phyloP scores from a whole-genome alignment of 2,797 vertebrate species.

The Trachurus trachurus region DNA sequence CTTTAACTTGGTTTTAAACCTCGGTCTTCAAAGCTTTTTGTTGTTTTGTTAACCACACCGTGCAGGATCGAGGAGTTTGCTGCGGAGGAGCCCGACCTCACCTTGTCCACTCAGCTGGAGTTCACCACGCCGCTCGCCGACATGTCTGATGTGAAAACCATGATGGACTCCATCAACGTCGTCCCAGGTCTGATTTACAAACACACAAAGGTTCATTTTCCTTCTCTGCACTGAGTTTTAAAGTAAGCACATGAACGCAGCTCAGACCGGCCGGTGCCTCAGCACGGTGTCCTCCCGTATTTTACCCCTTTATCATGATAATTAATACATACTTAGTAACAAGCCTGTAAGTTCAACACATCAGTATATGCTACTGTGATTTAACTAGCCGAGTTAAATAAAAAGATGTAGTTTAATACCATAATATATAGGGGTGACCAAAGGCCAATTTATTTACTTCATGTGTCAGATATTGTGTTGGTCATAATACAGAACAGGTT shows the following conservation, averaged over 20 bases:
- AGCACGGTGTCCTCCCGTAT: no score
- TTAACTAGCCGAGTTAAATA: no score
- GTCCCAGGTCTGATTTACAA: constrained; percentile 87
- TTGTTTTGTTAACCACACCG: constrained; percentile 9
- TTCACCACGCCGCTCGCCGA: constrained; percentile 88
- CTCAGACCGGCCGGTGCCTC: not conserved
- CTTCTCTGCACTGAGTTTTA: not conserved
- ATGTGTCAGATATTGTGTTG: no score
- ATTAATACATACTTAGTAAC: no score
- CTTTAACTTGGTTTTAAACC: not conserved
- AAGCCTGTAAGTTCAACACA: no score
- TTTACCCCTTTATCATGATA: no score
- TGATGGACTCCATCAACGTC: constrained; percentile 93
- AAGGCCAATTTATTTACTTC: no score
- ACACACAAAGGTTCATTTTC: not conserved
- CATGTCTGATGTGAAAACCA: constrained; percentile 91
- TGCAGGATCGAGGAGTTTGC: constrained; percentile 90
- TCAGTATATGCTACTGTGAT: no score
- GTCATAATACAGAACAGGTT: no score
- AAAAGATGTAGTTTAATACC: no score
- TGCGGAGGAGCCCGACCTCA: constrained; percentile 86
- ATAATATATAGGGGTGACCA: no score
- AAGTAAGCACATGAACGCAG: not conserved
- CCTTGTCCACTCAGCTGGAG: constrained; percentile 84
- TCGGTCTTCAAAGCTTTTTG: not conserved